Base-by-base conservation (phyloP, 2,888 invertebrate genomes). In the Spatulosminthurus flaviceps region DNA sequence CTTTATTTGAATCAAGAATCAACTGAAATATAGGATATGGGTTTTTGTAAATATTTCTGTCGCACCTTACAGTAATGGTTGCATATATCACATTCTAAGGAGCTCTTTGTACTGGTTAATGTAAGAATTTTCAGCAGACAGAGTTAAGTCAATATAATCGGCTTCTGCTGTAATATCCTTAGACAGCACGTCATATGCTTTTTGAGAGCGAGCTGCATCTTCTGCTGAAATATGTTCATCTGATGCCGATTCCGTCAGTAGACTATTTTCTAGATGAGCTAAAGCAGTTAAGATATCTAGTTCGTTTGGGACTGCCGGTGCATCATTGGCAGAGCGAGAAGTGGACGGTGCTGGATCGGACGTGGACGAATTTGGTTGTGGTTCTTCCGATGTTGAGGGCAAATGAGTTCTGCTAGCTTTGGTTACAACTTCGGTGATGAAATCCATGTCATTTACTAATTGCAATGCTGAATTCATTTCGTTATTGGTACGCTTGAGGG, bases 141-240 rank as follows among this genome's bases (percentile, higher is more conserved):
- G 89, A 0, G 91, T 90, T 22, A 93, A 88, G 88, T 94, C 93
- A 78, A 94, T 89, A 86, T 94, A 92, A 83, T 93, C 94, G 84
- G 93, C 92, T 60, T 93, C 93, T 0, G 89, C 88, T 4, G 89
- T 87, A 61, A 90, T 88, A 82, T 92, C 92, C 1, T 90, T 89
- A 0, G 90, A 88, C 34, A 93, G 89, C 0, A 93, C 89, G 16
- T 89, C 87, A 79, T 90, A 90, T 0, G 93, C 93, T 82, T 89
- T 87, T 80, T 90, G 88, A 51, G 90, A 90, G 81, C 89, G 88
- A 79, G 83, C 69, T 7, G 70, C 29, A 69, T 84, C 83, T 24
- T 82, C 83, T 1, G 60, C 79, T 11, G 79, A 51, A n/a, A 79
- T n/a, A 4, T 42, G 67, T 28, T 76, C 79, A 13, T 81, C 79